These are phyloP conservation scores for Bombylius major DNA, from an alignment of 2,888 invertebrate species.

Conservation along the genomic window DNA sequence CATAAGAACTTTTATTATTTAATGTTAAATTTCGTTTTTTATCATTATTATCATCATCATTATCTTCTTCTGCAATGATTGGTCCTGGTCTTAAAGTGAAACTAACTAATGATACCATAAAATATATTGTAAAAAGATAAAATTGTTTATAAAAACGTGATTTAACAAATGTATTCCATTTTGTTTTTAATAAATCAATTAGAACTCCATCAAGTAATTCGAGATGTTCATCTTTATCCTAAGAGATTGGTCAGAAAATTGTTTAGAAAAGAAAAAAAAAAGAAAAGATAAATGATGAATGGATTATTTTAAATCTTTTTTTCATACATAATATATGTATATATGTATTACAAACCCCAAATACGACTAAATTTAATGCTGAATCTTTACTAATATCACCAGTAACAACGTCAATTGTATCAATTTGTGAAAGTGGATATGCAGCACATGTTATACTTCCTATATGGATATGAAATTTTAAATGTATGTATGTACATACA, in stretches of 20 bases:
- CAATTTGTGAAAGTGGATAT: constrained; percentile 87
- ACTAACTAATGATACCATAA: constrained; percentile 73
- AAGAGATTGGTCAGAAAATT: constrained; percentile 20
- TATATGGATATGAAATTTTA: constrained; percentile 30
- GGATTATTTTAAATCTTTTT: not conserved
- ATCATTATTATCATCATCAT: constrained; percentile 6
- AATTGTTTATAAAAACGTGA: constrained; percentile 89
- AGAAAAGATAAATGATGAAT: not conserved
- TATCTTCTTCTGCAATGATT: constrained; percentile 27
- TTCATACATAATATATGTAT: not conserved
- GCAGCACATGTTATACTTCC: constrained; percentile 91
- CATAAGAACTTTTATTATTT: too few relatives aligned
- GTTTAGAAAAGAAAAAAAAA: constrained; percentile 4
- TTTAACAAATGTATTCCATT: constrained; percentile 96
- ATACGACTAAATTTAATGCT: constrained; percentile 88
- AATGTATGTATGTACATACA: too few relatives aligned
- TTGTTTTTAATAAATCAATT: constrained; percentile 85
- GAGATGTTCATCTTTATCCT: constrained; percentile 91
- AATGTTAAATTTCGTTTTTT: constrained; percentile 4
- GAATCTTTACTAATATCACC: constrained; percentile 92
- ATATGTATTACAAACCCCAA: constrained; percentile 57
- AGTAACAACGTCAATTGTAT: constrained; percentile 84
- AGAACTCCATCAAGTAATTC: constrained; percentile 90
- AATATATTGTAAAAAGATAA: constrained; percentile 80
- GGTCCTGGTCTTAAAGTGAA: constrained; percentile 85